phyloP scores from a whole-genome alignment of 2,888 invertebrate genomes.

The Chloroclystis v-ata region DNA sequence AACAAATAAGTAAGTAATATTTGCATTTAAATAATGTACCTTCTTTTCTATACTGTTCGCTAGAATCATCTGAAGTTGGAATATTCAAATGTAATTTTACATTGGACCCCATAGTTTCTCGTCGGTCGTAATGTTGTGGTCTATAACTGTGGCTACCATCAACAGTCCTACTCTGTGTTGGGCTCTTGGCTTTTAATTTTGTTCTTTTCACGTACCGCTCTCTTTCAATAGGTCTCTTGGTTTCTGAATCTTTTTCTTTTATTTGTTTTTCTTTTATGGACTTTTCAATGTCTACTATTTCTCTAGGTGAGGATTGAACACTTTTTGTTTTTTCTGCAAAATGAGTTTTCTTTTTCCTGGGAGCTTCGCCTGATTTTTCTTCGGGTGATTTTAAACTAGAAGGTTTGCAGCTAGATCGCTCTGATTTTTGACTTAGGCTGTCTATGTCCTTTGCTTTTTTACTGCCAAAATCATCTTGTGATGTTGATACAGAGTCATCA shows the following conservation, averaged over 20 bases:
- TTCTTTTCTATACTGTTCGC: constrained; percentile 74
- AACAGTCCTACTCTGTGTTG: constrained; percentile 61
- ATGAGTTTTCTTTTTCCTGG: constrained; percentile 69
- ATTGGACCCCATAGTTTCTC: constrained; percentile 71
- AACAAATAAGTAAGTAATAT: no score
- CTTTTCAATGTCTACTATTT: constrained; percentile 60
- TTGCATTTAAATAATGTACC: no score
- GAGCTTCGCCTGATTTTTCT: constrained; percentile 53
- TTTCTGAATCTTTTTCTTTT: constrained; percentile 61
- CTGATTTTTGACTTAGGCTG: constrained; percentile 49
- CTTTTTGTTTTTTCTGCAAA: constrained; percentile 69
- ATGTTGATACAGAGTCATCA: constrained; percentile 74
- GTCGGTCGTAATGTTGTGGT: constrained; percentile 66
- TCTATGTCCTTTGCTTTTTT: constrained; percentile 58
- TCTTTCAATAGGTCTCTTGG: constrained; percentile 62
- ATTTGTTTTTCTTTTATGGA: constrained; percentile 57
- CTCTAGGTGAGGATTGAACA: constrained; percentile 64
- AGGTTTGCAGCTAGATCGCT: constrained; percentile 50
- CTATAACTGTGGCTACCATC: constrained; percentile 57
- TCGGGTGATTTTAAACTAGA: constrained; percentile 60
- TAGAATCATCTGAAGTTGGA: constrained; percentile 80
- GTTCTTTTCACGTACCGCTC: constrained; percentile 71
- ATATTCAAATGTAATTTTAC: constrained; percentile 76
- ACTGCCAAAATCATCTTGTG: constrained; percentile 66
- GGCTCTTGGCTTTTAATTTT: constrained; percentile 71